Evolutionary conservation across 1,140 invertebrate genomes (phyloP), one percentile per base, ranked within the genome.

Genomic region (Idris sp.): DNA sequence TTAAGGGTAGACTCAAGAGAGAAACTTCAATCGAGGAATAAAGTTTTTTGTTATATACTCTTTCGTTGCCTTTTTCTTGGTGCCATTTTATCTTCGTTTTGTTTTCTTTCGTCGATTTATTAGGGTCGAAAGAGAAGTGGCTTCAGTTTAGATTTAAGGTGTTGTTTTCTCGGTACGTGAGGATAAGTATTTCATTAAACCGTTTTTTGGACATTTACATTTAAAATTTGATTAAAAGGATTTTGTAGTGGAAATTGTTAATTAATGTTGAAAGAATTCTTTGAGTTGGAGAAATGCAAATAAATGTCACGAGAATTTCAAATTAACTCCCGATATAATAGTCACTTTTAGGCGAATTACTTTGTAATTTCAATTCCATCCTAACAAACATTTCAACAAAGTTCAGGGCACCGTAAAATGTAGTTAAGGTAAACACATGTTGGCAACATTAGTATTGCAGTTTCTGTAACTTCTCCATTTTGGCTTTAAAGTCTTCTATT

Each of bases 1-100:
- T 74, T 76, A 79, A 69, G 65, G 59, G 61, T 48, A 54, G 64
- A 65, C 43, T 38, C 61, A 41, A 67, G 43, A 51, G 22, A 46
- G 4, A 40, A 43, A 61, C 61, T 51, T 18, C 46, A 58, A 67
- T 68, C 67, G 74, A 72, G 25, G 22, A 36, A 22, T 43, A 33
- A 6, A 33, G n/a, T 59, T 38, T 69, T 49, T 44, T 69, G 58
- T 69, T 46, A 26, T 11, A 44, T 31, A n/a, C 35, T 51, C 36
- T 38, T 25, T n/a, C 7, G 11, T 19, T 2, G 15, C 36, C 14
- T 4, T 4, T 3, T 38, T 44, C 22, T 58, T 44, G 13, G 8
- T n/a, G n/a, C n/a, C 14, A 33, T 56, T 67, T 48, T 58, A 49
- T 68, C 43, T 54, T 65, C 30, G 38, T 38, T 22, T 51, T 51